phyloP scores from a whole-genome alignment of 2,888 invertebrate genomes.

The Eristalis intricaria region DNA sequence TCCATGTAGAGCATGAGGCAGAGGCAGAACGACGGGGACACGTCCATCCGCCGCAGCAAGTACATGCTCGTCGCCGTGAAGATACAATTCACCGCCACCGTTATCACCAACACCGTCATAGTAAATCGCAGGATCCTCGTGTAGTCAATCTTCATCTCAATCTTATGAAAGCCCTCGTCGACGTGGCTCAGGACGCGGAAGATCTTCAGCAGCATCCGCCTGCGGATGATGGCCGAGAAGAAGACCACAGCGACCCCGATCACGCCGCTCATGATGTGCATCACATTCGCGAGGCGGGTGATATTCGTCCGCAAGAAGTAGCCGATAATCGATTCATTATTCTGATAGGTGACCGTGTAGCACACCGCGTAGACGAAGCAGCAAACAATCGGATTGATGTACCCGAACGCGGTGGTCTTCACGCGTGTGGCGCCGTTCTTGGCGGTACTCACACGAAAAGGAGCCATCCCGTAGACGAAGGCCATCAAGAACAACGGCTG shows the following conservation, averaged over 20 bases:
- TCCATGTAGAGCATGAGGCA: constrained; percentile 55
- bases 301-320: constrained; percentile 69
- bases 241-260: constrained; percentile 47
- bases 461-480: constrained; percentile 63
- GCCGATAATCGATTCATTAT: constrained; percentile 70
- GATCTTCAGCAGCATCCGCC: constrained; percentile 49
- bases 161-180: constrained; percentile 35
- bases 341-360: constrained; percentile 44
- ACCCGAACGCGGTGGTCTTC: constrained; percentile 45
- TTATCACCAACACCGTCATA: constrained; percentile 10
- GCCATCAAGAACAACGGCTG: constrained; percentile 63
- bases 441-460: constrained; percentile 60
- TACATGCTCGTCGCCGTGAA: constrained; percentile 40
- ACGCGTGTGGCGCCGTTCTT: constrained; percentile 51
- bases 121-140: constrained; percentile 45
- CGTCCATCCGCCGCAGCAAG: constrained; percentile 60
- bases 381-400: constrained; percentile 47
- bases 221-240: constrained; percentile 41
- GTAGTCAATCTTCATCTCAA: constrained; percentile 63
- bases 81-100: constrained; percentile 21
- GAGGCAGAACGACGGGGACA: constrained; percentile 62
- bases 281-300: constrained; percentile 54
- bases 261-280: constrained; percentile 52
- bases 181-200: constrained; percentile 26
- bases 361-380: constrained; percentile 33